These are phyloP conservation scores for Bombus confusus DNA, from an alignment of 1,140 invertebrate species.

Conservation along the genomic window DNA sequence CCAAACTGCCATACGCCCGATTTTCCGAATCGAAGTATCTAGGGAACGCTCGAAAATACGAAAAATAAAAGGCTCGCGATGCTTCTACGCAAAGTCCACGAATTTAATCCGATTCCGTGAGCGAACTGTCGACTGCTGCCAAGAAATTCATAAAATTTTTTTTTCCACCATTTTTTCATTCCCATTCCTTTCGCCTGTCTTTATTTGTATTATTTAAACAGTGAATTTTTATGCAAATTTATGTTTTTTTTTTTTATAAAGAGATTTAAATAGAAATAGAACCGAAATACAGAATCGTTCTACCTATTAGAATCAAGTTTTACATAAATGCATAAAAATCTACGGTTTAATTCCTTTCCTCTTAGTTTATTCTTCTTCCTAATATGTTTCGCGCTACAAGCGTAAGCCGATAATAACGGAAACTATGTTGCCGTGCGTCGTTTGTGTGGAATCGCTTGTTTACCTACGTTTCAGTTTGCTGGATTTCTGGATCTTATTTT, in stretches of 20 bases:
- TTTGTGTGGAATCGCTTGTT: background rate
- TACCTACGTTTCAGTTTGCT: background rate
- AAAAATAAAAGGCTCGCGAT: background rate
- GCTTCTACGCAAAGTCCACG: constrained; percentile 30
- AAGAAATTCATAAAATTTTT: background rate
- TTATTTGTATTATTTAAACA: background rate
- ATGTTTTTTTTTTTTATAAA: too few relatives aligned
- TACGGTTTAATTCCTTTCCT: background rate
- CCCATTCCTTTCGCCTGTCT: background rate
- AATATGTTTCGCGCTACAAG: too few relatives aligned
- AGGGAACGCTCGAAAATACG: background rate
- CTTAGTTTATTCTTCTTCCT: background rate
- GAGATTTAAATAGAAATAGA: too few relatives aligned
- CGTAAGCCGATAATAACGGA: too few relatives aligned
- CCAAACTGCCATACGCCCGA: background rate
- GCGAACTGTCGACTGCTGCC: background rate
- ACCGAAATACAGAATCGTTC: too few relatives aligned
- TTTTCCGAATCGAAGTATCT: background rate
- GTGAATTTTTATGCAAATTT: background rate
- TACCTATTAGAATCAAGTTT: too few relatives aligned
- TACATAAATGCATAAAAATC: background rate
- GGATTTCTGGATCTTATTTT: background rate
- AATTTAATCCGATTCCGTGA: constrained; percentile 45
- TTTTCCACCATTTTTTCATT: background rate
- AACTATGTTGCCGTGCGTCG: background rate